Evolutionary conservation across 1,140 invertebrate genomes (phyloP).

Genomic region (Yoshiicerus persimilis): DNA sequence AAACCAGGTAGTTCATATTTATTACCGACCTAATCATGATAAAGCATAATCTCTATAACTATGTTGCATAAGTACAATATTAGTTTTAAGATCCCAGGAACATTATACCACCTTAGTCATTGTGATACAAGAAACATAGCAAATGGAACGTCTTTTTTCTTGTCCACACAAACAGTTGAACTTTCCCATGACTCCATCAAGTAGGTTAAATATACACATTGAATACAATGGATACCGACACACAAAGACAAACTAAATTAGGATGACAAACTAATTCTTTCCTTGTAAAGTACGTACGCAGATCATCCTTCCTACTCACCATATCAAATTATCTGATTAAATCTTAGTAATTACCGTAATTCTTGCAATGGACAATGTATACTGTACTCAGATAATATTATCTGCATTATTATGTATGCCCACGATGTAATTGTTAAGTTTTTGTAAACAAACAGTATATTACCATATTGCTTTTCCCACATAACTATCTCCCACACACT

Average conservation of each 20-base stretch:
- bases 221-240: neutral
- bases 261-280: neutral
- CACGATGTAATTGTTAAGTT: no score
- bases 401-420: no score
- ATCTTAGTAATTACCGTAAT: no score
- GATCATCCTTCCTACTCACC: no score
- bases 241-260: neutral
- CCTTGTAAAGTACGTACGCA: neutral
- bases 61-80: no score
- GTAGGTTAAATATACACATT: neutral
- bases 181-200: constrained; percentile 3
- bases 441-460: no score
- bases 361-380: no score
- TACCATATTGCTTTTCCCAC: no score
- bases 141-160: neutral
- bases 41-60: neutral
- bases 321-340: no score
- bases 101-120: neutral
- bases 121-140: neutral
- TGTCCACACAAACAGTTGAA: neutral
- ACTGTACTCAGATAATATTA: no score
- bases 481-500: no score
- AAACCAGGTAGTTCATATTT: neutral
- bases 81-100: no score
- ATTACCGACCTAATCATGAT: neutral